Evolutionary conservation across 2,888 invertebrate species (phyloP), one percentile per base, ranked within the genome.

Genomic region (Oscheius onirici): DNA sequence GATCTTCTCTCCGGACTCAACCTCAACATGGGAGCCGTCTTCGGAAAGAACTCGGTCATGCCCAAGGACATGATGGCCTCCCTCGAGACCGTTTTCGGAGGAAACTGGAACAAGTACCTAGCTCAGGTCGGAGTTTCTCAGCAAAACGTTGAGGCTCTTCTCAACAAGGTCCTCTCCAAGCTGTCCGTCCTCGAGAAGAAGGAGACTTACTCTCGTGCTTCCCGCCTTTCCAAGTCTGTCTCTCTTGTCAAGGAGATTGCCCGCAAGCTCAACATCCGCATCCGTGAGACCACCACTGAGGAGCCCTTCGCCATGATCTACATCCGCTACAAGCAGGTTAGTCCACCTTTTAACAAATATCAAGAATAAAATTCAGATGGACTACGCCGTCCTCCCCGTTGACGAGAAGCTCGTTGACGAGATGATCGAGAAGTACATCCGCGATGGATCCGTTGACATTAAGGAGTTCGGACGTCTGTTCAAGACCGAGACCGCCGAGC

Each of bases 351-450:
- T 34, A 6, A 3, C 34, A n/a, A 34, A 34, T 8, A 34, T 8
- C 3, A 34, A 34, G 34, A 34, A 6, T 34, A 6, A 34, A 34
- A 3, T 8, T 34, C 77, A 83, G 58, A 77, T 85, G 74, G 86
- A 87, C 73, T 76, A 72, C 72, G 80, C 78, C 55, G 69, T 85
- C 17, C 74, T 85, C 61, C 84, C 85, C 58, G 49, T 86, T 52
- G 80, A 78, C 51, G 72, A 74, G 22, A 71, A 83, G 65, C 43
- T 58, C 40, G 26, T 84, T 41, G 78, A 76, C 13, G 44, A 74
- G 3, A 17, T 74, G 41, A 40, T 80, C 54, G 73, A 74, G 72
- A 69, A 74, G 58, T 60, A 75, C 65, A 22, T 78, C 69, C 58
- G 71, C 43, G 69, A 73, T 34, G 77, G 76, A 69, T 24, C 49